Percentiles rank a stretch among this genome's conserved stretches.
Evolutionary conservation across 1,140 invertebrate species (phyloP).

Genomic region (Drosophila miranda): DNA sequence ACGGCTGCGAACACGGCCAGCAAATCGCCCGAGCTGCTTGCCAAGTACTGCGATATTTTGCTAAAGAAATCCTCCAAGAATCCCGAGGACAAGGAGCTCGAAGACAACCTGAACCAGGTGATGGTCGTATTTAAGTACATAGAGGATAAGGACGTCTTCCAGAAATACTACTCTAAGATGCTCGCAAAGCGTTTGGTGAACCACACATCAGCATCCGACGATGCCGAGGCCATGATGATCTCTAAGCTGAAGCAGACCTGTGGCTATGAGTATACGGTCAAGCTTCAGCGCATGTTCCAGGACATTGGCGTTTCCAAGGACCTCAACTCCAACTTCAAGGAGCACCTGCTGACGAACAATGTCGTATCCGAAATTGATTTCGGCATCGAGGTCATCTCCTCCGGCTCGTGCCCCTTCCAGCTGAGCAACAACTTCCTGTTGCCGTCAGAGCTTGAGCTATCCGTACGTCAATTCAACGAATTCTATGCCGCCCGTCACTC

Average conservation of each 20-base stretch:
- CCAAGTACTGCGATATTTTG: conserved; percentile 98
- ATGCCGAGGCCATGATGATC: conserved; percentile 99
- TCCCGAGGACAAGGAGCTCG: conserved; percentile 98
- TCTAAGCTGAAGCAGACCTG: conserved; percentile 99
- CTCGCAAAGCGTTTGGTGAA: conserved; percentile 97
- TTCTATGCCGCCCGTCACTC: conserved; percentile 98
- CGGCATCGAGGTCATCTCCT: conserved; percentile 97
- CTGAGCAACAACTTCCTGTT: conserved; percentile 95
- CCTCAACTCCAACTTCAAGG: conserved; percentile 95
- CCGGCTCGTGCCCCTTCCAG: conserved; percentile 99
- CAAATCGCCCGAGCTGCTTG: conserved; percentile 98
- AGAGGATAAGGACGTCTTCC: conserved; percentile 99
- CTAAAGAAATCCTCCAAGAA: conserved; percentile 99
- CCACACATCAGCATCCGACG: conserved; percentile 99
- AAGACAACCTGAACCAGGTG: conserved; percentile 99
- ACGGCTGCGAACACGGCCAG: conserved; percentile 94
- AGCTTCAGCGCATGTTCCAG: conserved; percentile 99
- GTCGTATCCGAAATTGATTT: conserved; percentile 94
- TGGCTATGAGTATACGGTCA: conserved; percentile 99
- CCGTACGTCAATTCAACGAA: conserved; percentile 96
- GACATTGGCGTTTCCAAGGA: conserved; percentile 99
- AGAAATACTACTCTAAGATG: conserved; percentile 99
- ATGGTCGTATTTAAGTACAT: conserved; percentile 99
- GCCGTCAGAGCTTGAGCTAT: conserved; percentile 96
- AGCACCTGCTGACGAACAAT: conserved; percentile 86